Conservation (phyloP, 2,888 invertebrate species). For the Lasioglossum vierecki region DNA sequence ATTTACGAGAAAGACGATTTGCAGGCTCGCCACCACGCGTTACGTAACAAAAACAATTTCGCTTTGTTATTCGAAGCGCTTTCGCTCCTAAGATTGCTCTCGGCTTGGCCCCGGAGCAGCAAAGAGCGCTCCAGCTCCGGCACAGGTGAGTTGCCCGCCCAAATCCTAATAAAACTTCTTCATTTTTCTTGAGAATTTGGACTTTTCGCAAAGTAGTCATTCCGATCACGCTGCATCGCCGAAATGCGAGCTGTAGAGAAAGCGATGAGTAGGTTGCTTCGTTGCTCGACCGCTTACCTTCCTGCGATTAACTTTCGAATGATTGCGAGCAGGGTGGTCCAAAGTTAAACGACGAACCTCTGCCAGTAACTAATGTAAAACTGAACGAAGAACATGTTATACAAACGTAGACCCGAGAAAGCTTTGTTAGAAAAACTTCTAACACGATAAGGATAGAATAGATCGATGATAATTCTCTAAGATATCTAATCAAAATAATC, state of each 20-base stretch:
- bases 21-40: neutral
- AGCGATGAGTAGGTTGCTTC: slow-evolving; percentile 37
- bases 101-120: neutral
- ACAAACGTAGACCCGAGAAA: neutral
- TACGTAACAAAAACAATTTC: neutral
- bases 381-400: neutral
- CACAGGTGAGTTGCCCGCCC: slow-evolving; percentile 7
- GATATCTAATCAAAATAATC: neutral
- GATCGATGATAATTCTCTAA: neutral
- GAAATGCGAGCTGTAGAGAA: slow-evolving; percentile 34
- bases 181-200: neutral
- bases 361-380: neutral
- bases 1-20: neutral
- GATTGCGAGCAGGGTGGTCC: slow-evolving; percentile 16
- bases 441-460: neutral
- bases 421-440: neutral
- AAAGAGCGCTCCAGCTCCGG: neutral
- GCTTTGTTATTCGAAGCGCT: neutral
- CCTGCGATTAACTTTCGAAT: slow-evolving; percentile 38
- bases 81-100: neutral
- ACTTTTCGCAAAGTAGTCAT: slow-evolving; percentile 12
- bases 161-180: neutral
- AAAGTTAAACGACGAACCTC: slow-evolving; percentile 7
- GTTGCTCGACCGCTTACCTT: slow-evolving; percentile 47
- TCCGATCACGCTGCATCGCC: slow-evolving; percentile 18